Evolutionary conservation across 1,140 invertebrate genomes (phyloP), one percentile per base, ranked within the genome.

Genomic region (Lerema accius): DNA sequence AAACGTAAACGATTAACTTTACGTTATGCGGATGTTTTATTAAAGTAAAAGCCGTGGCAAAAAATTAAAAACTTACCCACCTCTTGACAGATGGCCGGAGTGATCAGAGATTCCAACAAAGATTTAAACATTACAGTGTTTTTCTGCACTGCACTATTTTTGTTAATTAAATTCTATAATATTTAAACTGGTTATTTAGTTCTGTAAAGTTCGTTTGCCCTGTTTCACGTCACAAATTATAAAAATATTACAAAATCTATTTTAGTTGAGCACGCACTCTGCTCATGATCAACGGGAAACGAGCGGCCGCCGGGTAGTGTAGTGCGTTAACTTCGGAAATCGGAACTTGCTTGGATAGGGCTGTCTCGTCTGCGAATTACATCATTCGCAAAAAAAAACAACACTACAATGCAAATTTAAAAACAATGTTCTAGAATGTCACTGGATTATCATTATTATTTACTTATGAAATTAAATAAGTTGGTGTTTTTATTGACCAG

Each of bases 81-180:
- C 92, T 93, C 92, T 92, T 93, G 92, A 91, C 92, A 93, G 86
- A 86, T 89, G 84, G 89, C 92, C 74, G 87, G 81, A 79, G 89
- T 86, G 72, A 92, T 80, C 76, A 91, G 74, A 76, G 80, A 82
- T 70, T 81, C 82, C 53, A 79, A 80, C 85, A 89, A 86, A 70
- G 84, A 87, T 82, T 86, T 89, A 84, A 87, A 89, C 88, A 90
- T 90, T 90, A 90, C 88, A 90, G 80, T 83, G 77, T 84, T 90
- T 90, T 86, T 84, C 64, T 63, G 68, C 74, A 86, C 78, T 69
- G 73, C 67, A 81, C 69, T 70, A 74, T 67, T 73, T 78, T 80
- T 77, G 68, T 45, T 26, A 69, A 67, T 65, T 71, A 70, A 78
- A 71, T 78, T 80, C 46, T 81, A 74, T 79, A 83, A 78, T 80